phyloP scores from a whole-genome alignment of 2,797 vertebrate genomes.

The Nasua narica region DNA sequence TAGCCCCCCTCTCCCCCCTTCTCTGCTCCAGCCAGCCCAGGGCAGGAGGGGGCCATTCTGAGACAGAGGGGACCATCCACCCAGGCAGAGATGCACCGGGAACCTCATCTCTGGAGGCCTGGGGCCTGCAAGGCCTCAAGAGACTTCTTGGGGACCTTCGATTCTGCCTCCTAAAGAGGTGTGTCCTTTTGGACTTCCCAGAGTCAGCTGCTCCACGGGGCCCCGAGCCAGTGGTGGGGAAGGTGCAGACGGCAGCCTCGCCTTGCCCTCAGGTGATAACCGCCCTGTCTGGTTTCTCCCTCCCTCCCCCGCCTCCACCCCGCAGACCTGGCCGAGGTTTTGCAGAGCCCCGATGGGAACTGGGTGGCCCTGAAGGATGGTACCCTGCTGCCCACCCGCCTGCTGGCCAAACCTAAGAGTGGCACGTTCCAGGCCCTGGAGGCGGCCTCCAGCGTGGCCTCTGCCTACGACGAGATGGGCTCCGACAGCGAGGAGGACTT shows the following conservation, averaged over 20 bases:
- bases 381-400: constrained; percentile 85
- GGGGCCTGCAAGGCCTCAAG: background rate
- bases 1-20: background rate
- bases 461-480: constrained; percentile 92
- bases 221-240: background rate
- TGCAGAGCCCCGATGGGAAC: constrained; percentile 96
- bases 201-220: background rate
- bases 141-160: background rate
- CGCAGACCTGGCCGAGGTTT: constrained; percentile 83
- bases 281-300: background rate
- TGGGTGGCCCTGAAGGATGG: constrained; percentile 94
- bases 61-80: background rate
- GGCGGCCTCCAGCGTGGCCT: constrained; percentile 88
- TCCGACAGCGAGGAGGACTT: constrained; percentile 90
- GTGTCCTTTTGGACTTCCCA: background rate
- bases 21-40: too few relatives aligned
- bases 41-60: background rate
- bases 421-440: constrained; percentile 90
- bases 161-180: background rate
- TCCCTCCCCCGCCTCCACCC: background rate
- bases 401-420: constrained; percentile 92
- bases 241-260: too few relatives aligned
- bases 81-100: background rate
- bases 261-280: background rate
- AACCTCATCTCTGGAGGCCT: background rate